A percentile compares a stretch with the other conserved stretches of the same genome.
phyloP scores from a whole-genome alignment of 2,113 vertebrate species.

The Andinoacara biseriatus region DNA sequence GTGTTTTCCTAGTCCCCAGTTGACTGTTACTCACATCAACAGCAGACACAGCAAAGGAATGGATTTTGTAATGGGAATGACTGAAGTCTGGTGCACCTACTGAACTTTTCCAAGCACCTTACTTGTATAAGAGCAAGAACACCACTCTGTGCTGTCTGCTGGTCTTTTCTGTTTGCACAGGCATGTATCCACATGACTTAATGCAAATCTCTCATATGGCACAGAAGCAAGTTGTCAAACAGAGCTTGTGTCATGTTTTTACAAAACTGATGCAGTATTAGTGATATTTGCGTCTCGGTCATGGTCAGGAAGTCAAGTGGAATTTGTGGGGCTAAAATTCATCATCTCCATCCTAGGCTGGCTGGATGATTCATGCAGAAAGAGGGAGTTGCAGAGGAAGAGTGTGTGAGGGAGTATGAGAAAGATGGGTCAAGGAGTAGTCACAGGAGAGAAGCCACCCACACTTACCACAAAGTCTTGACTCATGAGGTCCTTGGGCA shows the following conservation, averaged over 20 bases:
- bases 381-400: slow-evolving; percentile 32
- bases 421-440: slow-evolving; percentile 68
- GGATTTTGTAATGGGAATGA: slow-evolving; percentile 21
- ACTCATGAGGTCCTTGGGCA: slow-evolving; percentile 69
- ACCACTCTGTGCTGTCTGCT: slow-evolving; percentile 57
- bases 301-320: slow-evolving; percentile 12
- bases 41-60: slow-evolving; percentile 8
- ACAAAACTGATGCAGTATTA: slow-evolving; percentile 52
- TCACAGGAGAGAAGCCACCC: slow-evolving; percentile 68
- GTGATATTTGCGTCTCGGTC: slow-evolving; percentile 28
- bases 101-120: slow-evolving; percentile 34
- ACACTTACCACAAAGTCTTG: slow-evolving; percentile 70
- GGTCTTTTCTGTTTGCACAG: slow-evolving; percentile 54
- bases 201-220: slow-evolving; percentile 50
- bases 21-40: slow-evolving; percentile 30
- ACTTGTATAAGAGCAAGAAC: slow-evolving; percentile 40
- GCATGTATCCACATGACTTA: slow-evolving; percentile 54
- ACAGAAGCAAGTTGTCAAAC: slow-evolving; percentile 38
- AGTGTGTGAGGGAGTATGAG: slow-evolving; percentile 43
- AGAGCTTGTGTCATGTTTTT: slow-evolving; percentile 28
- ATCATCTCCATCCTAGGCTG: slow-evolving; percentile 19
- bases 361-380: slow-evolving; percentile 63
- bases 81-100: slow-evolving; percentile 12
- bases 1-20: slow-evolving; percentile 41
- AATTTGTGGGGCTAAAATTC: slow-evolving; percentile 40